These are phyloP conservation scores for Portevinia maculata DNA, from an alignment of 2,888 invertebrate genomes.

Conservation along the genomic window DNA sequence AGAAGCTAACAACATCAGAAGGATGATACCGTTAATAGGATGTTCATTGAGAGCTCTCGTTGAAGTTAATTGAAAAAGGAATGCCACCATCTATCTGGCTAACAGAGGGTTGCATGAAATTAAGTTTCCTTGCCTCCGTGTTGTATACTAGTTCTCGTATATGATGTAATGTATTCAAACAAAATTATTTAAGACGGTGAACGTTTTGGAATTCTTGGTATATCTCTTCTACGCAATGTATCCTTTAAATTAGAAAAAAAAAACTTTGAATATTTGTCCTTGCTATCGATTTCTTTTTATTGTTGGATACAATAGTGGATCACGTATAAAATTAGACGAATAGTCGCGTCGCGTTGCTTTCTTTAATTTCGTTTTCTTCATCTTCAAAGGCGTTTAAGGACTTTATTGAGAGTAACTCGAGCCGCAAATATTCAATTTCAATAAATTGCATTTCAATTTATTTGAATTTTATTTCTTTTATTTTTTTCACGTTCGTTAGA, in stretches of 20 bases:
- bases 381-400: constrained; percentile 70
- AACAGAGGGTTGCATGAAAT: constrained; percentile 32
- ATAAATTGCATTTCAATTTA: constrained; percentile 71
- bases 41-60: constrained; percentile 72
- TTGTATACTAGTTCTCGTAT: constrained; percentile 5
- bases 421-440: constrained; percentile 74
- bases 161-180: constrained; percentile 67
- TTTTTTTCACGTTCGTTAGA: constrained; percentile 44
- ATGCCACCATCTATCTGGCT: constrained; percentile 36
- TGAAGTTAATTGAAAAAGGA: constrained; percentile 74
- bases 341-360: constrained; percentile 20
- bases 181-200: constrained; percentile 65
- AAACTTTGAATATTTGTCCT: constrained; percentile 49
- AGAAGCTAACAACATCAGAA: constrained; percentile 57
- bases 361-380: constrained; percentile 49
- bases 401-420: constrained; percentile 66
- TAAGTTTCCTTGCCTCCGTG: constrained; percentile 21
- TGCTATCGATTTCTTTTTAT: constrained; percentile 56
- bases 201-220: constrained; percentile 63
- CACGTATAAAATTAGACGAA: constrained; percentile 68
- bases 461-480: constrained; percentile 55
- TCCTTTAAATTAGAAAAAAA: constrained; percentile 60
- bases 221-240: constrained; percentile 47
- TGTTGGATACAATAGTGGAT: constrained; percentile 39
- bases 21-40: constrained; percentile 72